Conservation (phyloP, 2,113 vertebrate genomes). For the Hemiprocne comata region DNA sequence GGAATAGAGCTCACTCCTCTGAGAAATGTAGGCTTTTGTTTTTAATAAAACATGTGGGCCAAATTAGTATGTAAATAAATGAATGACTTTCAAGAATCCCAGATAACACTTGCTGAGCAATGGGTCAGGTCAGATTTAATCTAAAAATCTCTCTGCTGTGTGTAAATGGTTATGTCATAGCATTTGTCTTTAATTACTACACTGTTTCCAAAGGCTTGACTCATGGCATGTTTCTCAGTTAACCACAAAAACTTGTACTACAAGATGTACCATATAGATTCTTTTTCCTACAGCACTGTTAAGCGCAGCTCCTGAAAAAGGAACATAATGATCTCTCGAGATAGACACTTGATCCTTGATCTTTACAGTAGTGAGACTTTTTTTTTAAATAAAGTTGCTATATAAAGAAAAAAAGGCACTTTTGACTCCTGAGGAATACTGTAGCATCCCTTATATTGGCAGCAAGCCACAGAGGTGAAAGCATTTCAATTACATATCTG, state of each 20-base stretch:
- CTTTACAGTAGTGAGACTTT: slow-evolving; percentile 51
- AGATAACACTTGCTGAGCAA: slow-evolving; percentile 85
- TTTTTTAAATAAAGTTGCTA: slow-evolving; percentile 7
- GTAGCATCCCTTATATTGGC: neutral
- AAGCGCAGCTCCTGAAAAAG: slow-evolving; percentile 74
- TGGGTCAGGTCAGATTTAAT: slow-evolving; percentile 81
- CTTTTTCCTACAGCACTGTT: slow-evolving; percentile 57
- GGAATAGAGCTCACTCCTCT: slow-evolving; percentile 46
- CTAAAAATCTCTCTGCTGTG: slow-evolving; percentile 77
- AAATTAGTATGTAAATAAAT: slow-evolving; percentile 83
- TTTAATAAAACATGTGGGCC: slow-evolving; percentile 78
- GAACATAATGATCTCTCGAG: slow-evolving; percentile 54
- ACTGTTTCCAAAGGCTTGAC: slow-evolving; percentile 81
- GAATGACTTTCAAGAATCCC: slow-evolving; percentile 75
- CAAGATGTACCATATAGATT: slow-evolving; percentile 82
- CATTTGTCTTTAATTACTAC: slow-evolving; percentile 88
- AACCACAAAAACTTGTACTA: slow-evolving; percentile 86
- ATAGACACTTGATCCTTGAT: slow-evolving; percentile 60
- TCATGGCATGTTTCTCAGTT: slow-evolving; percentile 81
- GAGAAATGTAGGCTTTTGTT: slow-evolving; percentile 68
- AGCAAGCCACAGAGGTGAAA: neutral
- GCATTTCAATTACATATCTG: neutral
- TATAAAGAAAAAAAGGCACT: slow-evolving; percentile 26
- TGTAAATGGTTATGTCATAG: slow-evolving; percentile 86
- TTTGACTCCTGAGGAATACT: slow-evolving; percentile 20